These are phyloP conservation scores for Morone chrysops DNA, from an alignment of 2,113 vertebrate species.

Conservation along the genomic window DNA sequence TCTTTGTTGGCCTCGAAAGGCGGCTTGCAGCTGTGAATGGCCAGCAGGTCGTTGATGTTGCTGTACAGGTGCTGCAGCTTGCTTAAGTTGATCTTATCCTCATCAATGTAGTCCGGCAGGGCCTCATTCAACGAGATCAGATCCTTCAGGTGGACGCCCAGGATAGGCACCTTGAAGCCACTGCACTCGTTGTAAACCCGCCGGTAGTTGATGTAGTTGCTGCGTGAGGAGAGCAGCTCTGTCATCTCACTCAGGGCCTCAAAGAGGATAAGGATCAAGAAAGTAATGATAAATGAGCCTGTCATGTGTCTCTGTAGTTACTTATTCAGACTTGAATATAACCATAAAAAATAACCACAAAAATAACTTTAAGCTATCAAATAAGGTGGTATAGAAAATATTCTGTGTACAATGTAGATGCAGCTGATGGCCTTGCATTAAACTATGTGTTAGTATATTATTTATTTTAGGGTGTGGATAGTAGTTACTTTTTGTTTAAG, in stretches of 20 bases:
- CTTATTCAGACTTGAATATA: background rate
- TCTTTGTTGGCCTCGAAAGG: constrained; percentile 91
- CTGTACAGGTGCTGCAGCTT: constrained; percentile 92
- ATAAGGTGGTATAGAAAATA: background rate
- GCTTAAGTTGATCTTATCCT: constrained; percentile 89
- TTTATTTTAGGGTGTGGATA: too few relatives aligned
- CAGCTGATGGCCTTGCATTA: background rate
- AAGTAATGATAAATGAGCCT: background rate
- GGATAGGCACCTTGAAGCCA: constrained; percentile 91
- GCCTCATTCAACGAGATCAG: constrained; percentile 91
- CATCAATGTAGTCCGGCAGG: constrained; percentile 87
- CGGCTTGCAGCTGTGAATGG: constrained; percentile 83
- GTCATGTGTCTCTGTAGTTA: background rate
- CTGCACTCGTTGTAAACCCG: constrained; percentile 86
- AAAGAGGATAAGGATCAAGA: background rate
- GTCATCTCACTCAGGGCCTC: constrained; percentile 92
- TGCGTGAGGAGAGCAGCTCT: constrained; percentile 89
- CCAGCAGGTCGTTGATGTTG: constrained; percentile 88
- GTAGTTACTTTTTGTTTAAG: too few relatives aligned
- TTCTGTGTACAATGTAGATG: background rate
- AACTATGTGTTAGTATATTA: background rate
- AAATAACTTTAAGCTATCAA: background rate
- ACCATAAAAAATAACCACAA: too few relatives aligned
- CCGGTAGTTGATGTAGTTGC: constrained; percentile 91
- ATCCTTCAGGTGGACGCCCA: constrained; percentile 94